Evolutionary conservation across 2,888 invertebrate genomes (phyloP), one percentile per base, ranked within the genome.

Genomic region (Notocelia uddmanniana): DNA sequence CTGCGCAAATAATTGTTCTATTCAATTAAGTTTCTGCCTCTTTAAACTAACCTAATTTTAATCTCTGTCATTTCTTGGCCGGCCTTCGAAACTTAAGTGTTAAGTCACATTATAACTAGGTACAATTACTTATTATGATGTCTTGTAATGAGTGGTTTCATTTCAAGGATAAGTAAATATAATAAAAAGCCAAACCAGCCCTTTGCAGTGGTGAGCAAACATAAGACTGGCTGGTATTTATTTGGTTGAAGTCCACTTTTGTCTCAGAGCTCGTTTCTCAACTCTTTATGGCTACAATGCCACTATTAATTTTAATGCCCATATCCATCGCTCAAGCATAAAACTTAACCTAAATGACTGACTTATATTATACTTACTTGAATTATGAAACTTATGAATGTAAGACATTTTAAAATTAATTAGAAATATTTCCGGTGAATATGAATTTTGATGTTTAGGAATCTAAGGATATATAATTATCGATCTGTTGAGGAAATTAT

Each of bases 231-330:
- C 79, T 77, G 78, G 76, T 83, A 84, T 84, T 84, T 83, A 80
- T 84, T 84, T 83, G 79, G 80, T 80, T 80, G 79, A 81, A 80
- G 80, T 81, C 79, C 78, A 79, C 81, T 84, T 84, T 85, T 83
- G 83, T 85, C 81, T 82, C 74, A 70, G 73, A 77, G 76, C 77
- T 77, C 77, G 78, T 80, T 76, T 77, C 76, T 78, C 74, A 74
- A 77, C 77, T 74, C 74, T 82, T 81, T 81, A 82, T 81, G 78
- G 77, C 76, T 73, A 60, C 74, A 74, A 74, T 76, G 75, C 77
- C 77, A 79, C 80, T 81, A 79, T 82, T 80, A 80, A 80, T 79
- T 80, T 82, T 82, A 78, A 79, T 80, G 76, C 74, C 66, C 74
- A 69, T 54, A 76, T 77, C 74, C 77, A 79, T 80, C 77, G 77